Conservation (phyloP, 2,797 vertebrate genomes). For the Sorex maritimensis region DNA sequence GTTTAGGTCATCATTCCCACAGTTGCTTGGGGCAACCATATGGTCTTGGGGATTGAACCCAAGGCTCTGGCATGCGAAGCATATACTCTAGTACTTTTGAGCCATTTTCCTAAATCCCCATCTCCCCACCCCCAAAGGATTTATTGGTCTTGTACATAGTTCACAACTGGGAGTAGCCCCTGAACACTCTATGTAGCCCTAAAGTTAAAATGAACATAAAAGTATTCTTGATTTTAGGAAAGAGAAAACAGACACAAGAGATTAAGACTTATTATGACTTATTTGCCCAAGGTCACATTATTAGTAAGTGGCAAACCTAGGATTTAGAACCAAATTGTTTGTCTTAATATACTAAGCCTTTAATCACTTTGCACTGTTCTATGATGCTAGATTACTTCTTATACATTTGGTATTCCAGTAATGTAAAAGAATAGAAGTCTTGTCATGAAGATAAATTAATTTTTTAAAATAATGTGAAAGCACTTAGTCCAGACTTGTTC, state of each 20-base stretch:
- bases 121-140: no score
- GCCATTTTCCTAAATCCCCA: no score
- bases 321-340: slow-evolving; percentile 44
- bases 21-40: background rate
- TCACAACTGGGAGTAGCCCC: no score
- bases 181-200: no score
- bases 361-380: background rate
- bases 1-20: no score
- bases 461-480: slow-evolving; percentile 25
- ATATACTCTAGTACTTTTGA: no score
- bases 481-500: background rate
- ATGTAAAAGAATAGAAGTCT: slow-evolving; percentile 26
- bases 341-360: slow-evolving; percentile 38
- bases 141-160: no score
- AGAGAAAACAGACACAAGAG: slow-evolving; percentile 23
- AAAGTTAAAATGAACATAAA: background rate
- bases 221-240: slow-evolving; percentile 27
- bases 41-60: background rate
- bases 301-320: background rate
- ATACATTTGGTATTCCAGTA: slow-evolving; percentile 30
- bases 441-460: slow-evolving; percentile 53
- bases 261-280: background rate
- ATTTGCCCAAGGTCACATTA: background rate
- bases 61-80: no score
- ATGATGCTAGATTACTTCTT: slow-evolving; percentile 2